Percentiles rank a stretch among this genome's conserved stretches.
Conservation (phyloP, 2,888 invertebrate genomes). For the Apoda limacodes region DNA sequence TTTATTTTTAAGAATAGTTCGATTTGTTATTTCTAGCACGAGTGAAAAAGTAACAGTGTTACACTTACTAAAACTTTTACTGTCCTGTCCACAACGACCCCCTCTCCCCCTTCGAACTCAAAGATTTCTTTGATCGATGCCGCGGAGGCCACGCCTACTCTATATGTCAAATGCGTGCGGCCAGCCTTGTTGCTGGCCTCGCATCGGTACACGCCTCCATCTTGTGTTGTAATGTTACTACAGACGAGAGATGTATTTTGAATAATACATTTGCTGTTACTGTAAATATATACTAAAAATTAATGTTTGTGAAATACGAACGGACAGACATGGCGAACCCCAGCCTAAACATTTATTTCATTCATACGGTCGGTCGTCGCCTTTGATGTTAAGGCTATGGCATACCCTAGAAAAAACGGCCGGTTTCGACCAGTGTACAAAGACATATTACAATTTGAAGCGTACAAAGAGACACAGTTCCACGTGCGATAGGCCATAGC, state of each 20-base stretch:
- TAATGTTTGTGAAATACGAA: background rate
- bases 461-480: no score
- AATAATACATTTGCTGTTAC: constrained; percentile 42
- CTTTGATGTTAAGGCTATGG: no score
- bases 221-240: constrained; percentile 27
- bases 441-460: no score
- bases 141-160: constrained; percentile 52
- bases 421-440: no score
- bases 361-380: no score
- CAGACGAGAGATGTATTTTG: constrained; percentile 27
- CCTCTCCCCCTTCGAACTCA: constrained; percentile 26
- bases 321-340: no score
- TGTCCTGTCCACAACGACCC: constrained; percentile 24
- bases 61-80: no score
- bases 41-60: no score
- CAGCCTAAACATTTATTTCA: background rate
- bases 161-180: constrained; percentile 53
- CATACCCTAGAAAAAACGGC: no score
- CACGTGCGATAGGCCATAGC: no score
- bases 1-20: no score
- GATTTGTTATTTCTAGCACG: no score
- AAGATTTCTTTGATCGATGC: constrained; percentile 30
- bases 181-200: constrained; percentile 72
- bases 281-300: constrained; percentile 18
- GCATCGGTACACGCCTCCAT: constrained; percentile 69